phyloP scores from a whole-genome alignment of 2,113 vertebrate species.

The Castor canadensis region DNA sequence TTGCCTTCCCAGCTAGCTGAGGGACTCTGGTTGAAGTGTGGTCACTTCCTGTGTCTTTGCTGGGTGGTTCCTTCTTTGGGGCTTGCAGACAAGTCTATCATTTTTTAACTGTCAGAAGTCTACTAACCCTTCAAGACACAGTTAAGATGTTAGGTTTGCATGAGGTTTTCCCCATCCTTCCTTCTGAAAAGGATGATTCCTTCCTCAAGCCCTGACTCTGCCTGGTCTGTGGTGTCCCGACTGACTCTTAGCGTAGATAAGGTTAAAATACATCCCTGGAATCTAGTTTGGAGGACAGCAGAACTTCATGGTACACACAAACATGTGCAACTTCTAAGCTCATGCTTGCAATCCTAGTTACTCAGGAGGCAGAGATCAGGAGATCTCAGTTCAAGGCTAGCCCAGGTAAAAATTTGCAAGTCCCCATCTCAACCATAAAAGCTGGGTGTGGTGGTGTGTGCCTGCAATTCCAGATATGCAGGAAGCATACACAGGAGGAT shows the following conservation, averaged over 20 bases:
- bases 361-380: too few species aligned
- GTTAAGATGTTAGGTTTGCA: background rate
- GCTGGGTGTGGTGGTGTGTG: too few species aligned
- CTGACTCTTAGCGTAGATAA: background rate
- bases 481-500: too few species aligned
- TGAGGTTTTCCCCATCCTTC: background rate
- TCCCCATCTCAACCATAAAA: too few species aligned
- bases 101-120: background rate
- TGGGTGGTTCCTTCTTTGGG: background rate
- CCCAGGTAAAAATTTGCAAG: too few species aligned
- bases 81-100: accelerated
- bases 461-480: too few species aligned
- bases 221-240: too few species aligned
- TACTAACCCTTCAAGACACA: background rate
- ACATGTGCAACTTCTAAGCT: background rate
- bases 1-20: background rate
- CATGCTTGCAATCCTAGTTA: too few species aligned
- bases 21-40: too few species aligned
- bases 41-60: background rate
- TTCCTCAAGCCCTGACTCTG: background rate
- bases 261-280: accelerated
- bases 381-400: too few species aligned
- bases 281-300: background rate
- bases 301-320: background rate
- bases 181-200: background rate